A percentile compares a stretch with the other conserved stretches of the same genome.
These are phyloP conservation scores for Pecten maximus DNA, from an alignment of 2,888 invertebrate species.

Conservation along the genomic window DNA sequence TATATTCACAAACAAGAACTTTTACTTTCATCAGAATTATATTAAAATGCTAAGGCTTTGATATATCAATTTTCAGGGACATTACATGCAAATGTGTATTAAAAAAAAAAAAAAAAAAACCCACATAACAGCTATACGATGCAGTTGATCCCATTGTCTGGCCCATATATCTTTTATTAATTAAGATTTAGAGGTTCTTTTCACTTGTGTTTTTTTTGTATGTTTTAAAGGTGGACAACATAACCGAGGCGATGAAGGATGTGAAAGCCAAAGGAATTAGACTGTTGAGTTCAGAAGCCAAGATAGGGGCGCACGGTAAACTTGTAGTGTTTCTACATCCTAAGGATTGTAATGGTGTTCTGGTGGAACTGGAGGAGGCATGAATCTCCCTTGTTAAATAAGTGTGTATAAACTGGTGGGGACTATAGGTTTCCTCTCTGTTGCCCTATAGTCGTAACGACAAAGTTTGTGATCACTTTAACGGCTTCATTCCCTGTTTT, in stretches of 20 bases:
- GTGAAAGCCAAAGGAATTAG: conserved; percentile 84
- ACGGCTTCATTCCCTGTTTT: too few relatives aligned
- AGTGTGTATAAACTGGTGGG: too few relatives aligned
- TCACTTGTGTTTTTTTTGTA: neutral
- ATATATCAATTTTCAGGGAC: too few relatives aligned
- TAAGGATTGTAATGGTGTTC: conserved; percentile 86
- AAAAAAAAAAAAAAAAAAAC: too few relatives aligned
- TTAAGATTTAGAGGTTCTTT: neutral
- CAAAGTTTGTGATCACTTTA: too few relatives aligned
- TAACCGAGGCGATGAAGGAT: conserved; percentile 84
- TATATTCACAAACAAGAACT: too few relatives aligned
- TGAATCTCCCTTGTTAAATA: conserved; percentile 57
- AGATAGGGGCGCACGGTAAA: conserved; percentile 86
- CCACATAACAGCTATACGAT: too few relatives aligned
- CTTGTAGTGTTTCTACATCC: conserved; percentile 87
- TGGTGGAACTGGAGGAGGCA: conserved; percentile 85
- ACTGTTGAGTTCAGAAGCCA: conserved; percentile 84
- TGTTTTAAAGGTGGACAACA: conserved; percentile 82
- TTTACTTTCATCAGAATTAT: too few relatives aligned
- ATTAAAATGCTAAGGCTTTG: neutral
- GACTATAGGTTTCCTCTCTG: too few relatives aligned
- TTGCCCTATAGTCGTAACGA: too few relatives aligned
- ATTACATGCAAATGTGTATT: too few relatives aligned
- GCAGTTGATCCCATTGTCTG: too few relatives aligned
- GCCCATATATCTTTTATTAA: neutral